Base-by-base conservation (phyloP, 2,797 vertebrate genomes). In the Poeciliopsis infans region DNA sequence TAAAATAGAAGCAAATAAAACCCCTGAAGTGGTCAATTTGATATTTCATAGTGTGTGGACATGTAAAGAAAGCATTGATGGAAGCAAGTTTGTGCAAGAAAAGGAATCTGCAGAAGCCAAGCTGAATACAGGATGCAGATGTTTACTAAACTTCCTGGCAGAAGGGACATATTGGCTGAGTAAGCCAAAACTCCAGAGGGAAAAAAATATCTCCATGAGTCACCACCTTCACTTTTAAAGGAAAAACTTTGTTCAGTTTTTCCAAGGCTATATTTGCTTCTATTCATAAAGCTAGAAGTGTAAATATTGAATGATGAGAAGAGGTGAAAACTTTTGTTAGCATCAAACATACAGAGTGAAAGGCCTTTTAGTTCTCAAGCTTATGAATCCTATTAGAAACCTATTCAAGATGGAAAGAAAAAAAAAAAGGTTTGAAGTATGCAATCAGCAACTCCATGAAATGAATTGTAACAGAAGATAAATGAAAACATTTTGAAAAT, bases 111-210 rank as follows among this genome's bases (percentile, higher is more conserved):
- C 46, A 74, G 59, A 47, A 15, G 46, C 23, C 43, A 36, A 79
- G 28, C 57, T 25, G 16, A 71, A 41, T 18, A 31, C 66, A 70
- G 51, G 16, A 71, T 28, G 45, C 25, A 7, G 66, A 43, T 72
- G 57, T 80, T 45, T 80, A 49, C 49, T 57, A 47, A 74, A 36
- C 47, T 20, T 49, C 55, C 64, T 70, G 64, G 69, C 69, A 46
- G 46, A 13, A 7, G 20, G 20, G 53, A 49, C 47, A 45, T 45
- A 57, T 31, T 11, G n/a, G 64, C 68, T 72, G 31, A 51, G 23
- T 20, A 73, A 45, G 28, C 36, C 23, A 23, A 25, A 53, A 23
- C 31, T 70, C 25, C 1, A 31, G 33, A 64, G 57, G 23, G 23
- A 61, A 33, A 15, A 41, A 43, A 41, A 64, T 10, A 18, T 36